phyloP scores from a whole-genome alignment of 2,888 invertebrate genomes.

The Temnothorax ravouxi region DNA sequence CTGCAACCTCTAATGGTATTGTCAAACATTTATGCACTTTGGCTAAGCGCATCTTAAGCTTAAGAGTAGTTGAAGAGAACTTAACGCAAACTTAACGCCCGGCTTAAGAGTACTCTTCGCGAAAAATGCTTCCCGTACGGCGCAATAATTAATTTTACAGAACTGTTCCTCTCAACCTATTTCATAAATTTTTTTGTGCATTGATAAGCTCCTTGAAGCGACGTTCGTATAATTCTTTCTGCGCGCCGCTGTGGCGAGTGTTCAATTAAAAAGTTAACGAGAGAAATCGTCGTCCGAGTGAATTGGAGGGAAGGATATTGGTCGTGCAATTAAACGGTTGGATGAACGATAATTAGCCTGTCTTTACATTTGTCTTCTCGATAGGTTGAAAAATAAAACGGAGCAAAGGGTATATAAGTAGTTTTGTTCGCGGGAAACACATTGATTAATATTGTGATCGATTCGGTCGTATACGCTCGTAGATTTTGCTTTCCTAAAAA shows the following conservation, averaged over 20 bases:
- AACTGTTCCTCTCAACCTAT: conserved; percentile 31
- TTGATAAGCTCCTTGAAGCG: conserved; percentile 46
- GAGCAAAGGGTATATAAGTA: not conserved
- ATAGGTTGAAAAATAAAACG: conserved; percentile 12
- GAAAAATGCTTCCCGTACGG: conserved; percentile 27
- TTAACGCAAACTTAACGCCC: conserved; percentile 43
- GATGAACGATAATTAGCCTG: conserved; percentile 22
- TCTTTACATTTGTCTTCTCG: conserved; percentile 30
- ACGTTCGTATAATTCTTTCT: conserved; percentile 37
- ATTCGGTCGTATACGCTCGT: conserved; percentile 39
- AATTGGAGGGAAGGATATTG: conserved; percentile 32
- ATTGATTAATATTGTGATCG: conserved; percentile 28
- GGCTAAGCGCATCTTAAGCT: conserved; percentile 81
- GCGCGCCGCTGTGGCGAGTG: conserved; percentile 19
- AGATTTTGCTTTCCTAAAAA: conserved; percentile 34
- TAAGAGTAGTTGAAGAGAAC: conserved; percentile 68
- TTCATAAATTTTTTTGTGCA: conserved; percentile 45
- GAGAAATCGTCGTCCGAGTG: conserved; percentile 28
- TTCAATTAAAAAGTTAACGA: conserved; percentile 43
- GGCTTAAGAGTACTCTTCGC: conserved; percentile 39
- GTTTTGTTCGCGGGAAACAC: not conserved
- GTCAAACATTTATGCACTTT: conserved; percentile 83
- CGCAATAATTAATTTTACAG: conserved; percentile 47
- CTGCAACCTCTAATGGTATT: conserved; percentile 83
- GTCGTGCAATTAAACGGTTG: conserved; percentile 37